Base-by-base conservation (phyloP, 2,797 vertebrate species). In the Coendou prehensilis region DNA sequence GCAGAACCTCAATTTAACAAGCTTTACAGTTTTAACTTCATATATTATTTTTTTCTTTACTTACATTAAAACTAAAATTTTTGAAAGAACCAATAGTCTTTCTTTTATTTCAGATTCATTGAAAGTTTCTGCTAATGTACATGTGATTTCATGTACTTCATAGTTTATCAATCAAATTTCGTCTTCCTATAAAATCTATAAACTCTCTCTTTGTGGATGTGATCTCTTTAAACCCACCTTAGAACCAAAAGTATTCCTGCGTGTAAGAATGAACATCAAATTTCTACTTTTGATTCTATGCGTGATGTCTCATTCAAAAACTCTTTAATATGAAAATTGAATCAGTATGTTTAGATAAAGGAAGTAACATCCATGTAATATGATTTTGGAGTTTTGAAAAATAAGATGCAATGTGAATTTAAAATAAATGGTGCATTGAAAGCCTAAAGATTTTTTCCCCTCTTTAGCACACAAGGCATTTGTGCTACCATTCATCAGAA, bases 251-350 rank as follows among this genome's bases (percentile, higher is more conserved):
- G 5, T 83, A 50, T 56, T 95, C 13, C n/a, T 75, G 37, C 4
- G 13, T 76, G 14, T 0, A 33, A 94, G 57, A 96, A 81, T 86
- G 92, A 96, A 84, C 26, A 91, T 30, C 37, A 91, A 56, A n/a
- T 30, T 64, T 90, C 56, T 84, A 71, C 84, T 96, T 95, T 89
- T 91, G 14, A 89, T 78, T 75, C 18, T 22, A 56, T 84, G 56
- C 28, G 84, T 88, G 45, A 93, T 57, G 23, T 71, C 90, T 76
- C 71, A 61, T 69, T 93, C 8, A 57, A 89, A 95, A 89, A 61
- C 17, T 79, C 33, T 93, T 97, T 89, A 91, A 78, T 85, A 87
- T 84, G 76, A 96, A 97, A 97, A 97, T 79, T 85, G 33, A 97
- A 84, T 95, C 78, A 93, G 28, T 45, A 90, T 61, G 22, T 94